Conservation (phyloP, 1,140 invertebrate genomes). For the Ceratina calcarata region DNA sequence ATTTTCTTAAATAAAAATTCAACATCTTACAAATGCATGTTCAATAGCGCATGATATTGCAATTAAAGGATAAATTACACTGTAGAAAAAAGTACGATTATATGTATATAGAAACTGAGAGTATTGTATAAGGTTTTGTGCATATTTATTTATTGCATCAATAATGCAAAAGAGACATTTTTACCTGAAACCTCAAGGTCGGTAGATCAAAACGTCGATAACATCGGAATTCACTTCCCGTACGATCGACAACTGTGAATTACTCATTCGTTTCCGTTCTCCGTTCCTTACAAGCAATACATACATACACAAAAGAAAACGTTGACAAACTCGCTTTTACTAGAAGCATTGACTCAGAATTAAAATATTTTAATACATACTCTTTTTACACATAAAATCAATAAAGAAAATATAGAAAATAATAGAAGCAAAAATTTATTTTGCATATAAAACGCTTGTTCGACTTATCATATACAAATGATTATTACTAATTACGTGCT, state of each 20-base stretch:
- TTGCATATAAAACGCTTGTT: slow-evolving; percentile 40
- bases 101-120: no score
- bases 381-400: slow-evolving; percentile 1
- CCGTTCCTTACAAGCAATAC: background rate
- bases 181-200: background rate
- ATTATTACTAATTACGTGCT: slow-evolving; percentile 26
- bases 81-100: no score
- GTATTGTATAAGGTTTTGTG: background rate
- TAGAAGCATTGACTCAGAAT: background rate
- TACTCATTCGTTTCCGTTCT: background rate
- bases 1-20: background rate
- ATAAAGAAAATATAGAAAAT: slow-evolving; percentile 39
- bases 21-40: background rate
- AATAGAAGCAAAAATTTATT: slow-evolving; percentile 40
- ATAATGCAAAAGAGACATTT: background rate
- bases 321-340: background rate
- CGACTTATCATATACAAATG: slow-evolving; percentile 35
- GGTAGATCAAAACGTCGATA: background rate
- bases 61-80: background rate
- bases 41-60: background rate
- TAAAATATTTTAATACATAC: background rate
- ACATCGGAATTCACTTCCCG: background rate
- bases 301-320: background rate
- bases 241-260: background rate
- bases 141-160: background rate